A percentile compares a stretch with the other conserved stretches of the same genome.
Conservation (phyloP, 2,797 vertebrate genomes). For the Hirundo rustica region DNA sequence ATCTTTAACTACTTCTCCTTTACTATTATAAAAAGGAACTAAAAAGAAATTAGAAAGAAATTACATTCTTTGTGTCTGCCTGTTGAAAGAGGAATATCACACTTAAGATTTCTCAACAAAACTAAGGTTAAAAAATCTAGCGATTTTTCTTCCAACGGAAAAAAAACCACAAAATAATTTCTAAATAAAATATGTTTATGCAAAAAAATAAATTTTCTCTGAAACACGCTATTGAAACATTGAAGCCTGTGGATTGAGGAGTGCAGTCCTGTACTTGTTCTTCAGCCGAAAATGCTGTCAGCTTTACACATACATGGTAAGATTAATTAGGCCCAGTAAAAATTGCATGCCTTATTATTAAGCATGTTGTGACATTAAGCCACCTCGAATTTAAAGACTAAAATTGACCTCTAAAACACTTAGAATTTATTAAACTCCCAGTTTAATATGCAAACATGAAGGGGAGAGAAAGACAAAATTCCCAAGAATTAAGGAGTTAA, state of each 20-base stretch:
- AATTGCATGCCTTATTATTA: not conserved
- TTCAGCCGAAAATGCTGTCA: not conserved
- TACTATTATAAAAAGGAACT: not conserved
- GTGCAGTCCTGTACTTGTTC: not conserved
- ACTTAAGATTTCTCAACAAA: not conserved
- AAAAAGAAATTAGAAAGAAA: not conserved
- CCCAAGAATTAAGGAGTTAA: not conserved
- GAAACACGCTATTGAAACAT: not conserved
- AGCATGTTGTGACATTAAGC: not conserved
- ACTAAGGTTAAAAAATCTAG: not conserved
- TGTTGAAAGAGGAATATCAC: not conserved
- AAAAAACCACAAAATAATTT: fast-evolving
- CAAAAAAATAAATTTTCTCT: not conserved
- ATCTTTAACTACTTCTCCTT: not conserved
- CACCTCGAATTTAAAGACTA: not conserved
- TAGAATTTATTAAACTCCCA: not conserved
- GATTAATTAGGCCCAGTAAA: not conserved
- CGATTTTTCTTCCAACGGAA: fast-evolving
- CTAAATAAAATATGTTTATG: not conserved
- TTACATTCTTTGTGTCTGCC: fast-evolving
- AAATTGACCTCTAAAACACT: not conserved
- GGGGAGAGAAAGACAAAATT: not conserved
- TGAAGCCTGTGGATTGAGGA: not conserved
- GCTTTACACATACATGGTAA: not conserved
- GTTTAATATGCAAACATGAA: not conserved